phyloP scores from a whole-genome alignment of 2,797 vertebrate genomes.

The Prionace glauca region DNA sequence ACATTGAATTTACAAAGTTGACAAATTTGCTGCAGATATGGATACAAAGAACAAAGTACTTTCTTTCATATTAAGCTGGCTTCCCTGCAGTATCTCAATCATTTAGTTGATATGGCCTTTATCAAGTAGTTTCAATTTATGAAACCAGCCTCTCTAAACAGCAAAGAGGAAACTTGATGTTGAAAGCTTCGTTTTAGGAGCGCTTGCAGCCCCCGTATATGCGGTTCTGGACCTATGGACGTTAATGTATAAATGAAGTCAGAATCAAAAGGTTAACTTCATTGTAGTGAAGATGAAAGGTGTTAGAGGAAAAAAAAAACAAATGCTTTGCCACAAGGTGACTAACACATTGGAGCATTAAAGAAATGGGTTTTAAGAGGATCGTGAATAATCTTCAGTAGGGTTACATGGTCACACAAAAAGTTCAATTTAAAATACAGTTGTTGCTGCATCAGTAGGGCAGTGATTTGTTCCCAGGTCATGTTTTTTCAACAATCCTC shows the following conservation, averaged over 20 bases:
- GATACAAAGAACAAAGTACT: background rate
- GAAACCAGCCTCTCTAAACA: background rate
- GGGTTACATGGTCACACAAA: background rate
- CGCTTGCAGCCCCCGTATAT: background rate
- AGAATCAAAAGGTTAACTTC: constrained; percentile 3
- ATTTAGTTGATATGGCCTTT: background rate
- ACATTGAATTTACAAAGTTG: background rate
- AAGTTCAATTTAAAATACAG: background rate
- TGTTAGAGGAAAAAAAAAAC: background rate
- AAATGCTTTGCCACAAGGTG: background rate
- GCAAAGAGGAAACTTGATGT: background rate
- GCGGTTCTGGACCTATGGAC: too few species aligned
- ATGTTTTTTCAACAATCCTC: background rate
- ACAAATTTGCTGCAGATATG: background rate
- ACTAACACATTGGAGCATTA: background rate
- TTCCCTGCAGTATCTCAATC: background rate
- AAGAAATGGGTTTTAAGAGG: background rate
- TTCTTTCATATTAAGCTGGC: background rate
- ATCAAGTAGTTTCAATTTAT: background rate
- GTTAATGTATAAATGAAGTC: background rate
- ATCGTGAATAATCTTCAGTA: background rate
- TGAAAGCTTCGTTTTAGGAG: background rate
- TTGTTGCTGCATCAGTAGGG: background rate
- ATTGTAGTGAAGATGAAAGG: background rate
- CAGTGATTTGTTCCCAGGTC: background rate